Evolutionary conservation across 2,888 invertebrate species (phyloP).

Genomic region (Protodeltote pygarga): DNA sequence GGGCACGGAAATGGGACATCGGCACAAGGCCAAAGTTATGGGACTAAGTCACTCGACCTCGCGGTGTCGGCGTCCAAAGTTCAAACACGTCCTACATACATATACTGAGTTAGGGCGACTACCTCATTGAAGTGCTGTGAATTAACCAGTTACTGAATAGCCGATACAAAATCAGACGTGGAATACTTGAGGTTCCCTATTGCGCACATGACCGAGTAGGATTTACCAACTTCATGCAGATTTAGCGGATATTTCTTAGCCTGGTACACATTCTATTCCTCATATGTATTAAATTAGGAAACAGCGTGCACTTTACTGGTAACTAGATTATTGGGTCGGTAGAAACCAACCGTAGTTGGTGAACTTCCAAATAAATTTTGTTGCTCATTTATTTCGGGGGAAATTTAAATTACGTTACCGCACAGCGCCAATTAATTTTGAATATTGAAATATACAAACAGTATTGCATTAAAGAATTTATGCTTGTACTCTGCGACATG

Average conservation of each 20-base stretch:
- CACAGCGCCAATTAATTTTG: background rate
- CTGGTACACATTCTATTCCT: constrained; percentile 8
- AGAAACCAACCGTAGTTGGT: background rate
- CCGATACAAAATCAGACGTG: too few relatives aligned
- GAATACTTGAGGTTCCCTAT: too few relatives aligned
- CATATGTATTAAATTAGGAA: constrained; percentile 11
- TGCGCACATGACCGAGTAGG: too few relatives aligned
- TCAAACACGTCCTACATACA: constrained; percentile 4
- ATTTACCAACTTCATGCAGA: too few relatives aligned
- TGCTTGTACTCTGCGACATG: too few relatives aligned
- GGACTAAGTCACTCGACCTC: background rate
- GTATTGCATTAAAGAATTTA: too few relatives aligned
- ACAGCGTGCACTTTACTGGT: background rate
- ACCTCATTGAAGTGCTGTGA: background rate
- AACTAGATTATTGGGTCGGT: constrained; percentile 7
- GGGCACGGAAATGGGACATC: background rate
- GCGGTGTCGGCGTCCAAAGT: constrained; percentile 1
- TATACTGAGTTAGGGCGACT: background rate
- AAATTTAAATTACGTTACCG: background rate
- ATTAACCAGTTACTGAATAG: too few relatives aligned
- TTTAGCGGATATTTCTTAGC: constrained; percentile 5
- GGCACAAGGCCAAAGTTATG: background rate
- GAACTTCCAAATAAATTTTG: background rate
- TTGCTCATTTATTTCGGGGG: background rate
- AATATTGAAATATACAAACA: too few relatives aligned